Evolutionary conservation across 2,113 vertebrate species (phyloP).

Genomic region (Takifugu flavidus): DNA sequence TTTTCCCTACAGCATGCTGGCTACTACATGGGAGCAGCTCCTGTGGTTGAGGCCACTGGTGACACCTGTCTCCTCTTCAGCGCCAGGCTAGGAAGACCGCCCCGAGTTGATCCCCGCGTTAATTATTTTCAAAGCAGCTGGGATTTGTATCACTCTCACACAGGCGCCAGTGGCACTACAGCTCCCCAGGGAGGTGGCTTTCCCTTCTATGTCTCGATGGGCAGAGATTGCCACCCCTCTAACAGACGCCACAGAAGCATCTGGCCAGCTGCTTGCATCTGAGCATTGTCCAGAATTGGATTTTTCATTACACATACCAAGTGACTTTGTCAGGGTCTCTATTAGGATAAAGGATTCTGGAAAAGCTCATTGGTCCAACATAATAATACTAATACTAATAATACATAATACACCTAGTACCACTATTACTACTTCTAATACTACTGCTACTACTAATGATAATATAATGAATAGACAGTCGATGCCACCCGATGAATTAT

Average conservation of each 20-base stretch:
- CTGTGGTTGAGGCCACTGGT: constrained; percentile 65
- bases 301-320: background rate
- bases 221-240: constrained; percentile 44
- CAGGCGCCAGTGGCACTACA: constrained; percentile 65
- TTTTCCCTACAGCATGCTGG: constrained; percentile 37
- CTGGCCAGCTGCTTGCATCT: constrained; percentile 36
- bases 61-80: constrained; percentile 76
- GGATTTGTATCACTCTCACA: constrained; percentile 69
- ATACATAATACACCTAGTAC: too few species aligned
- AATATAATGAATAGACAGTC: too few species aligned
- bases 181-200: constrained; percentile 56
- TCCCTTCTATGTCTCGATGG: constrained; percentile 47
- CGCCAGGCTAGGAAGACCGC: constrained; percentile 68
- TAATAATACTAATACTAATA: too few species aligned
- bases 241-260: constrained; percentile 42
- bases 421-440: too few species aligned
- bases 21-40: constrained; percentile 56
- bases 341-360: too few species aligned
- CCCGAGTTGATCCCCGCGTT: constrained; percentile 68
- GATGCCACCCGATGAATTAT: too few species aligned
- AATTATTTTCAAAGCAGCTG: constrained; percentile 74
- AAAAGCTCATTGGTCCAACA: too few species aligned
- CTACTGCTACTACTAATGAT: too few species aligned
- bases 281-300: constrained; percentile 23
- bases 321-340: too few species aligned